These are phyloP conservation scores for Ophion ventricosus DNA, from an alignment of 2,888 invertebrate species.

Conservation along the genomic window DNA sequence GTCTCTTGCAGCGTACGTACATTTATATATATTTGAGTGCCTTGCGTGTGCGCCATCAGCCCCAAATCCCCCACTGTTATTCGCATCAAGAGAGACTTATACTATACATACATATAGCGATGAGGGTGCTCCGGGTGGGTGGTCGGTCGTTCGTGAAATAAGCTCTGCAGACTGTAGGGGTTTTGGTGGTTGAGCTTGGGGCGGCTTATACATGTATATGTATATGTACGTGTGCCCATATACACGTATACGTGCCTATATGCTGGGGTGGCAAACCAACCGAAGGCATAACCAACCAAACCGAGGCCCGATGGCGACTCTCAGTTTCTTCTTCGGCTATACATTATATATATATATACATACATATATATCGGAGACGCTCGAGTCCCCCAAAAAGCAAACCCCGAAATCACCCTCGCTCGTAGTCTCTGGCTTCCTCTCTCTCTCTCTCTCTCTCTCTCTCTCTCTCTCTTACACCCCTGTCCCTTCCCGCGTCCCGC, in stretches of 20 bases:
- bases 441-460: not conserved
- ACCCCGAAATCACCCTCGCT: slow-evolving; percentile 41
- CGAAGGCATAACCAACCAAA: slow-evolving; percentile 56
- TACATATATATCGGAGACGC: slow-evolving; percentile 23
- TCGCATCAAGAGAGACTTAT: slow-evolving; percentile 61
- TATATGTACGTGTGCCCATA: slow-evolving; percentile 2
- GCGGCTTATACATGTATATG: slow-evolving; percentile 73
- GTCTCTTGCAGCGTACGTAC: slow-evolving; percentile 37
- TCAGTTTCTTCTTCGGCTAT: slow-evolving; percentile 38
- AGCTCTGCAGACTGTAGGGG: slow-evolving; percentile 79
- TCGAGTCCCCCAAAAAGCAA: slow-evolving; percentile 24
- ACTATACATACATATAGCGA: slow-evolving; percentile 63
- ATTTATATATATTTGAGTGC: slow-evolving; percentile 29
- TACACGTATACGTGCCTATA: not conserved
- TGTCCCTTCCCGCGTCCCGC: slow-evolving; percentile 43
- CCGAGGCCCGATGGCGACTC: slow-evolving; percentile 39
- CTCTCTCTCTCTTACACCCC: not conserved
- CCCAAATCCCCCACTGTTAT: slow-evolving; percentile 39
- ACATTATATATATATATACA: slow-evolving; percentile 19
- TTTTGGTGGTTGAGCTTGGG: slow-evolving; percentile 82
- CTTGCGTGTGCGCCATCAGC: slow-evolving; percentile 49
- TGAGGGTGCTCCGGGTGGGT: slow-evolving; percentile 70
- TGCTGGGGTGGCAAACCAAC: slow-evolving; percentile 62
- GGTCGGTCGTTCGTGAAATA: slow-evolving; percentile 81
- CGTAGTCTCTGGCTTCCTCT: not conserved